Base-by-base conservation (phyloP, 2,113 vertebrate genomes). In the Galbula dea region DNA sequence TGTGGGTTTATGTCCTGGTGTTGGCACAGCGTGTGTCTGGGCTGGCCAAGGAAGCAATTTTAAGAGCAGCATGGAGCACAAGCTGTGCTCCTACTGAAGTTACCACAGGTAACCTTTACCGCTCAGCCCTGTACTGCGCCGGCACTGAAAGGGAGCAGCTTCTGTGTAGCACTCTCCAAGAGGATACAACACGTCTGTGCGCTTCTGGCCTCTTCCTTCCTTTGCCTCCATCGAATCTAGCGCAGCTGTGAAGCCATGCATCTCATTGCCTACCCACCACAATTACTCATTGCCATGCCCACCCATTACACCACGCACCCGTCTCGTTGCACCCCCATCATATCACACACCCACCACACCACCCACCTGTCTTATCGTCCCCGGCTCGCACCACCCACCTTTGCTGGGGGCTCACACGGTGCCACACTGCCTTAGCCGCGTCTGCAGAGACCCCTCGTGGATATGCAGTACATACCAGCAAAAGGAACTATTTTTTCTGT, bases 181-280 rank as follows among this genome's bases (percentile, higher is more conserved):
- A 24, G 12, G 26, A 5, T 0, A 3, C 2, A 54, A 32, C 1
- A 5, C 2, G 0, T 11, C 17, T 1, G 0, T 9, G 0, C 26
- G 17, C 12, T 43, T 45, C 39, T 65, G 45, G 4, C 24, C 24
- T 55, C 46, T 43, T 46, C 41, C 12, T 37, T 15, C 13, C 7
- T 7, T 46, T 36, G 15, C 3, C 18, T 55, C 11, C 34, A 13
- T 27, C 12, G 26, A 51, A 34, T 10, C 26, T 11, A 34, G 29
- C 7, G 16, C 6, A 34, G 45, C 23, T 32, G 18, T 1, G 3
- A 74, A 86, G 19, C 14, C 37, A 15, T 29, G 41, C 32, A 3
- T 16, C 1, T 19, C 39, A 19, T 30, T 6, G 2, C 36, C 43
- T 32, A n/a, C 20, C 18, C n/a, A 21, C 11, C 41, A 43, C 41